Conservation (phyloP, 2,888 invertebrate species). For the Calameuta filiformis region DNA sequence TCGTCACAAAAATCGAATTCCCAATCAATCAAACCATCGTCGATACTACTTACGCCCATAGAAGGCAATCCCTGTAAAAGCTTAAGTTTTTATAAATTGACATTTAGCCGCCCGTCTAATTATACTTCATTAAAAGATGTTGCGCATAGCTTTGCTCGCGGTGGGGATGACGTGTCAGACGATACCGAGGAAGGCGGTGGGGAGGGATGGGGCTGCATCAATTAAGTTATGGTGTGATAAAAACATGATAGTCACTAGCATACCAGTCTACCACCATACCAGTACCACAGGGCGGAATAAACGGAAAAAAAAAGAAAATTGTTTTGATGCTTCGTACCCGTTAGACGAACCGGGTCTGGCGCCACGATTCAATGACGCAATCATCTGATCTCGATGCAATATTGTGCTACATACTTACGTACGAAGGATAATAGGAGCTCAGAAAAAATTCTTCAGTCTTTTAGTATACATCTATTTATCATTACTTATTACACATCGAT, state of each 20-base stretch:
- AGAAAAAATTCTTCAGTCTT: not conserved
- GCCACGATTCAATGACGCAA: conserved; percentile 8
- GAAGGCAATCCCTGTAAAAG: not conserved
- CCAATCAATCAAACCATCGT: not conserved
- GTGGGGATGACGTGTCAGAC: no score
- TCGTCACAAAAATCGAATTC: no score
- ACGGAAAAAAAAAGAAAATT: conserved; percentile 9
- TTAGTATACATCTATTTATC: no score
- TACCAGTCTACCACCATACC: not conserved
- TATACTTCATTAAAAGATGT: not conserved
- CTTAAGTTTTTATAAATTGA: not conserved
- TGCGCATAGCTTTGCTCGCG: not conserved
- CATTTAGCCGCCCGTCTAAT: not conserved
- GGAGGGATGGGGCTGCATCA: not conserved
- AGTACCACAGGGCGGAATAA: not conserved
- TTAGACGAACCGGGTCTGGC: conserved; percentile 13
- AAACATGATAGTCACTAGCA: conserved; percentile 1
- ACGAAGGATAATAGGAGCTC: not conserved
- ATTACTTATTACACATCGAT: no score
- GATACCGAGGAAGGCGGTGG: not conserved
- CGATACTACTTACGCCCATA: not conserved
- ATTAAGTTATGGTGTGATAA: conserved; percentile 4
- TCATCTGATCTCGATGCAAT: conserved; percentile 1
- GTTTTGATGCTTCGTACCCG: conserved; percentile 18
- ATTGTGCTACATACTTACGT: not conserved